Percentiles rank a stretch among this genome's conserved stretches.
phyloP scores from a whole-genome alignment of 2,113 vertebrate genomes.

The Daubentonia madagascariensis region DNA sequence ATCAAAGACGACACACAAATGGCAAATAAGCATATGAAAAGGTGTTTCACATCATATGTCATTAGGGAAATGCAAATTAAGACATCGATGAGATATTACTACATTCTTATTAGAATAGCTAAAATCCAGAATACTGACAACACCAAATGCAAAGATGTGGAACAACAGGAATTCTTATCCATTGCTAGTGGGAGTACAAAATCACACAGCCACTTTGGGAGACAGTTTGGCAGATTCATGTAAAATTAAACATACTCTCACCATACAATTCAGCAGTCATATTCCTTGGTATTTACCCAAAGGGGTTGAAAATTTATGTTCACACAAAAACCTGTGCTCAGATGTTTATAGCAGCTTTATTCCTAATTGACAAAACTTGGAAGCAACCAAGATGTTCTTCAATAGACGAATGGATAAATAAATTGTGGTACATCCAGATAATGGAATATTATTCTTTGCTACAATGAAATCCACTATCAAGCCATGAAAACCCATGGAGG shows the following conservation, averaged over 20 bases:
- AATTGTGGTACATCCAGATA: background rate
- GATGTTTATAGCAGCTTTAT: background rate
- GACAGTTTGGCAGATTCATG: background rate
- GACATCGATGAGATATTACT: background rate
- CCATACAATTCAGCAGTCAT: background rate
- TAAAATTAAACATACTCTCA: background rate
- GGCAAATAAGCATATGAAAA: background rate
- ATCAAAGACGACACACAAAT: background rate
- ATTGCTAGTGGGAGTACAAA: background rate
- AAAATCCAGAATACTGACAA: background rate
- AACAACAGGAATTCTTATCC: background rate
- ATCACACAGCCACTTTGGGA: too few relatives aligned
- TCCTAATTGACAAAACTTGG: background rate
- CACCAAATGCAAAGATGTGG: background rate
- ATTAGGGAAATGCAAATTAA: background rate
- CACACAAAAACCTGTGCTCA: background rate
- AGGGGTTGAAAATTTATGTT: background rate
- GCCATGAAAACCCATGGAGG: background rate
- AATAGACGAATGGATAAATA: background rate
- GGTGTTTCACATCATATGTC: too few relatives aligned
- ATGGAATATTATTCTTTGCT: background rate
- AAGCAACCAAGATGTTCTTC: background rate
- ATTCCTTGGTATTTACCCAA: background rate
- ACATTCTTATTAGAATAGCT: background rate
- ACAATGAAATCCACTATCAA: background rate